Conservation (phyloP, 1,140 invertebrate genomes). For the Thaumatotibia leucotreta region DNA sequence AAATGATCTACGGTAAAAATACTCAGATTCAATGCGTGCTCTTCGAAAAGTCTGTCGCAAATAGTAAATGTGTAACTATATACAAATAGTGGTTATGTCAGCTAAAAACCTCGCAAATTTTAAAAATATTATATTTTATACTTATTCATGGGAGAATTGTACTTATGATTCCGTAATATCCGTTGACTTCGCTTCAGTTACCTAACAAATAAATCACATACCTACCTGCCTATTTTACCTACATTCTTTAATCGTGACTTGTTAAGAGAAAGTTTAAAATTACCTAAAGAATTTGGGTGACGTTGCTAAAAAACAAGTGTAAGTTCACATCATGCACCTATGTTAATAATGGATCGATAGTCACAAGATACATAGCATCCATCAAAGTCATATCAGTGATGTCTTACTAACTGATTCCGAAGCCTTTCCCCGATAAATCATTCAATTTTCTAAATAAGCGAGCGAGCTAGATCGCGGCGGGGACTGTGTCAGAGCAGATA, state of each 20-base stretch:
- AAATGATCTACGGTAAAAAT: no score
- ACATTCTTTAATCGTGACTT: background rate
- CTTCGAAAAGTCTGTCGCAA: no score
- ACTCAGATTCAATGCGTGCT: no score
- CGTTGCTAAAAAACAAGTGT: slow-evolving; percentile 10
- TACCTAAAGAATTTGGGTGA: background rate
- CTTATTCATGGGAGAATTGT: no score
- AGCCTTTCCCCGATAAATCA: slow-evolving; percentile 54
- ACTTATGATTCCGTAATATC: no score
- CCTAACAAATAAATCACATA: no score
- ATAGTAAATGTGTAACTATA: no score
- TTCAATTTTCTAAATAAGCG: slow-evolving; percentile 43
- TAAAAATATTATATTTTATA: no score
- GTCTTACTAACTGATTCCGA: background rate
- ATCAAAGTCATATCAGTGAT: slow-evolving; percentile 5
- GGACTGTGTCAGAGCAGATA: slow-evolving; percentile 44
- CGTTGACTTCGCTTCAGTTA: no score
- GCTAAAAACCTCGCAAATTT: no score
- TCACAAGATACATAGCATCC: background rate
- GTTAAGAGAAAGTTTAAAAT: background rate
- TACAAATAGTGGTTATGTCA: no score
- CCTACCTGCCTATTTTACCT: no score
- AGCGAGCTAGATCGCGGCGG: slow-evolving; percentile 25
- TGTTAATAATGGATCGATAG: slow-evolving; percentile 4
- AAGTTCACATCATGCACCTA: slow-evolving; percentile 22